Conservation (phyloP, 2,888 invertebrate species). For the Hydrotaea diabolus region DNA sequence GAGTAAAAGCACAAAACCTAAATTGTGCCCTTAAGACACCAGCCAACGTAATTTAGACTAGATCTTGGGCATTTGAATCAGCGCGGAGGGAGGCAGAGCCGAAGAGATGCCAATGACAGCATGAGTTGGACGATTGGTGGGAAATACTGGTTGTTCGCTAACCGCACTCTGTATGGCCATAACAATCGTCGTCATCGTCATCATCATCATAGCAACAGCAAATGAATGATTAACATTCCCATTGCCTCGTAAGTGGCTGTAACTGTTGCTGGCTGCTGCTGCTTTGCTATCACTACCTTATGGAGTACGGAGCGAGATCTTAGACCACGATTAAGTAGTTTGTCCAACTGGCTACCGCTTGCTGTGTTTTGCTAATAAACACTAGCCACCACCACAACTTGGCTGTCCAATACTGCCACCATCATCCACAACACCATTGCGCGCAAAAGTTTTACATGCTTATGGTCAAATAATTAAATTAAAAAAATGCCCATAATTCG, state of each 20-base stretch:
- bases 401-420: neutral
- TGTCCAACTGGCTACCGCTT: conserved; percentile 34
- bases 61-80: neutral
- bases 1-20: neutral
- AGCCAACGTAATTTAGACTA: neutral
- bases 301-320: neutral
- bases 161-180: neutral
- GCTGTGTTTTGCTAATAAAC: conserved; percentile 10
- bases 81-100: neutral
- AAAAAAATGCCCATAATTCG: neutral
- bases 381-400: conserved; percentile 1
- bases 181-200: neutral
- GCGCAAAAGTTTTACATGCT: conserved; percentile 3
- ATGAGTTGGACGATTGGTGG: conserved; percentile 37
- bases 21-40: conserved; percentile 20
- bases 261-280: neutral
- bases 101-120: conserved; percentile 17
- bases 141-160: conserved; percentile 23
- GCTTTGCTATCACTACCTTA: neutral
- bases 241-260: neutral
- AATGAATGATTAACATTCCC: conserved; percentile 12
- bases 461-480: conserved; percentile 11
- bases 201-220: neutral
- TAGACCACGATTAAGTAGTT: conserved; percentile 13
- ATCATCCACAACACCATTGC: too few relatives aligned